Evolutionary conservation across 2,113 vertebrate species (phyloP).

Genomic region (Clinocottus analis): DNA sequence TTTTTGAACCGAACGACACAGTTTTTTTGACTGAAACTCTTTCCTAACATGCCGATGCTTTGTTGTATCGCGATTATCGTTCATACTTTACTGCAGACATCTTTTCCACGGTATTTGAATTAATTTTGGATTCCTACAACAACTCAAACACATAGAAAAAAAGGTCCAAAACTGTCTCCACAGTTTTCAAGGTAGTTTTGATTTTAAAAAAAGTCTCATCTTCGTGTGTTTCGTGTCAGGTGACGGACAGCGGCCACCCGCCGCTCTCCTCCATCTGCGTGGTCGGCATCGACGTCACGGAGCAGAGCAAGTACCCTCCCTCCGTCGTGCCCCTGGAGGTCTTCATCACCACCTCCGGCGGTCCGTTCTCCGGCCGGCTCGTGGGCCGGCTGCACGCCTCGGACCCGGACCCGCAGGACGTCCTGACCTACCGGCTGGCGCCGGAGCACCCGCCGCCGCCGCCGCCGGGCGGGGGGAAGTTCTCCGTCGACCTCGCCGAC

Average conservation of each 20-base stretch:
- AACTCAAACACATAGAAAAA: no score
- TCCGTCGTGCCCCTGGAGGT: slow-evolving; percentile 91
- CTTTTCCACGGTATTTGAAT: no score
- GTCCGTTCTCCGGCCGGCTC: slow-evolving; percentile 85
- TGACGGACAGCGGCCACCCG: slow-evolving; percentile 90
- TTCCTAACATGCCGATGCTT: no score
- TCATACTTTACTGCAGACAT: no score
- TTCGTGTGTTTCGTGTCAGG: slow-evolving; percentile 75
- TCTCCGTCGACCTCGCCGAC: slow-evolving; percentile 86
- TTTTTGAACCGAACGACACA: no score
- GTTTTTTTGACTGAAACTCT: no score
- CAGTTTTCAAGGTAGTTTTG: no score
- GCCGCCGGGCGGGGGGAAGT: slow-evolving; percentile 72
- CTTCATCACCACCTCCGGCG: slow-evolving; percentile 86
- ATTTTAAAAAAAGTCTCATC: no score
- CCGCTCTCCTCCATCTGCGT: slow-evolving; percentile 91
- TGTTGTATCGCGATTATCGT: no score
- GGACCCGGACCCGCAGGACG: slow-evolving; percentile 92
- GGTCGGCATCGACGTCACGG: slow-evolving; percentile 88
- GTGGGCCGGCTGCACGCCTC: slow-evolving; percentile 94
- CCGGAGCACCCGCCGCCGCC: slow-evolving; percentile 69
- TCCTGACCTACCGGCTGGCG: slow-evolving; percentile 84
- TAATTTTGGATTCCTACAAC: no score
- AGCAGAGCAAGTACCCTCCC: slow-evolving; percentile 90
- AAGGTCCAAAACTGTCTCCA: no score